A percentile compares a stretch with the other conserved stretches of the same genome.
phyloP scores from a whole-genome alignment of 2,113 vertebrate genomes.

The Aspiorhynchus laticeps region DNA sequence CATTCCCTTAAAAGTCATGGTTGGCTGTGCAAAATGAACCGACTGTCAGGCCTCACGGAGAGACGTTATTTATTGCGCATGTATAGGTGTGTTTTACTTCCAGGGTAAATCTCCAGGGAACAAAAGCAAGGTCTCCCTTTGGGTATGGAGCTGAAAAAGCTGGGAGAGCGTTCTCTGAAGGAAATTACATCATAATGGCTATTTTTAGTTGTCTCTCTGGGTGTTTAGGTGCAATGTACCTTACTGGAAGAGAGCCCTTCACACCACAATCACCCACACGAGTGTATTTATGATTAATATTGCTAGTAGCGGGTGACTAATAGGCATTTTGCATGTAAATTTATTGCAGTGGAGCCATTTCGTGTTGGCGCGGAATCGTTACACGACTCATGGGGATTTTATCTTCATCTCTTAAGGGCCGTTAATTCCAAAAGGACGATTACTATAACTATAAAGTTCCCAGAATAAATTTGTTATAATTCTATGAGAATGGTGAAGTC shows the following conservation, averaged over 20 bases:
- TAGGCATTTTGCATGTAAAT: conserved; percentile 57
- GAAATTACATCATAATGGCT: conserved; percentile 5
- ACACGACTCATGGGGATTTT: conserved; percentile 4
- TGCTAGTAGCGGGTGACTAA: conserved; percentile 47
- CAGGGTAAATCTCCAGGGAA: background rate
- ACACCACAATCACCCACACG: conserved; percentile 22
- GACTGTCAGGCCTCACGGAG: conserved; percentile 31
- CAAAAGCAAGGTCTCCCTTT: background rate
- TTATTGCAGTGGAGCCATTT: conserved; percentile 47
- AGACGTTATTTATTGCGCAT: background rate
- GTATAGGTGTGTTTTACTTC: conserved; percentile 23
- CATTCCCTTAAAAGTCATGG: conserved; percentile 36
- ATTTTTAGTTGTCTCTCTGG: background rate
- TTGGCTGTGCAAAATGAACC: conserved; percentile 31
- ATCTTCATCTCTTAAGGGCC: background rate
- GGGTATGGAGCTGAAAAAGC: conserved; percentile 4
- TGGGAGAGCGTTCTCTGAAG: background rate
- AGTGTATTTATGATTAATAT: conserved; percentile 48
- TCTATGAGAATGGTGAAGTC: background rate
- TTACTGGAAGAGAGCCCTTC: background rate
- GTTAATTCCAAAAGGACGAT: background rate
- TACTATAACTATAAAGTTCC: background rate
- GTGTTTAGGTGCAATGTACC: conserved; percentile 4
- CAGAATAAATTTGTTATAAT: background rate
- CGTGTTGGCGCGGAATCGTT: conserved; percentile 34